Evolutionary conservation across 2,113 vertebrate genomes (phyloP).

Genomic region (Petroica traversi): DNA sequence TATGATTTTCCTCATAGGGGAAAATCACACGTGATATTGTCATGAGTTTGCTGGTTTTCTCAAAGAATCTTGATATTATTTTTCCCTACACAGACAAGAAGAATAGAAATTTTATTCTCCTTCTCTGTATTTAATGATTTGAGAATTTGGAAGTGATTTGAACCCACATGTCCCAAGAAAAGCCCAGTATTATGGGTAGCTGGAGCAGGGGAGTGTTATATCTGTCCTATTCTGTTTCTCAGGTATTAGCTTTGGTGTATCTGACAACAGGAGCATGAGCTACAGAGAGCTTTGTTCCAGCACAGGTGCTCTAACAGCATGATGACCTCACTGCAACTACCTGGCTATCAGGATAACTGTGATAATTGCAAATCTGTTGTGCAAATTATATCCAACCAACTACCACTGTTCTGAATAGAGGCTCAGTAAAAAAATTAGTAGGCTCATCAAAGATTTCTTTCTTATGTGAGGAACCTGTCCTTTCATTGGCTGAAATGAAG

Average conservation of each 20-base stretch:
- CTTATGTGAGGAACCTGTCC: neutral
- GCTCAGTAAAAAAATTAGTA: neutral
- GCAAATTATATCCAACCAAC: neutral
- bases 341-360: neutral
- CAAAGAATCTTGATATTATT: neutral
- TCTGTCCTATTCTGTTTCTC: neutral
- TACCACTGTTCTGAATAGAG: neutral
- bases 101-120: neutral
- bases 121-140: neutral
- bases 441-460: neutral
- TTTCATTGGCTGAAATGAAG: neutral
- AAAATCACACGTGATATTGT: too few species aligned
- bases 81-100: neutral
- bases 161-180: too few species aligned
- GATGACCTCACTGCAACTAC: neutral
- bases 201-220: neutral
- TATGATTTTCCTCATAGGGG: neutral
- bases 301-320: neutral
- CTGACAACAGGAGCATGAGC: neutral
- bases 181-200: neutral
- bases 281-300: neutral
- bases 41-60: neutral
- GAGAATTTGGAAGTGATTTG: neutral
- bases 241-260: neutral
- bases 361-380: neutral